Evolutionary conservation across 2,113 vertebrate genomes (phyloP).

Genomic region (Petrocephalus microphthalmus): DNA sequence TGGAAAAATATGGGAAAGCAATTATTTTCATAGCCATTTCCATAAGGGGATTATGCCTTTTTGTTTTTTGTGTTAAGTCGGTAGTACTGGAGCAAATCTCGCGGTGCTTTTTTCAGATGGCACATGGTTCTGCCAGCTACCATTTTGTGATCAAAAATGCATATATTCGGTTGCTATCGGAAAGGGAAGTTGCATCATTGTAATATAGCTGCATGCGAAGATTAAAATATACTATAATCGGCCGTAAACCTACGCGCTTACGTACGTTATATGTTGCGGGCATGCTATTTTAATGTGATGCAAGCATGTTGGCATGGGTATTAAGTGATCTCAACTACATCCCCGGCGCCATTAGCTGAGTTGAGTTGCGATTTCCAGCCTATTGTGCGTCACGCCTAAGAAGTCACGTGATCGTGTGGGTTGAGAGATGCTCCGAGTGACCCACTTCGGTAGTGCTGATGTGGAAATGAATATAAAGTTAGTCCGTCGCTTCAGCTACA

Average conservation of each 20-base stretch:
- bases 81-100: neutral
- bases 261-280: neutral
- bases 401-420: slow-evolving; percentile 13
- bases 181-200: neutral
- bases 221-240: neutral
- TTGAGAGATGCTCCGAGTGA: neutral
- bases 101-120: slow-evolving; percentile 3
- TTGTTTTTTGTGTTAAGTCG: neutral
- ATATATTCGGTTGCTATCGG: neutral
- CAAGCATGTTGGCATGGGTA: neutral
- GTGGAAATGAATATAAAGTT: neutral
- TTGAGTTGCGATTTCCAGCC: neutral
- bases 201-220: neutral
- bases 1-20: neutral
- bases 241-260: neutral
- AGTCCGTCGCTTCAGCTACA: neutral
- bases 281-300: neutral
- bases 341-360: slow-evolving; percentile 9
- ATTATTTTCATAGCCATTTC: neutral
- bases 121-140: slow-evolving; percentile 1
- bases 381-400: neutral
- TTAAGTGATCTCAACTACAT: neutral
- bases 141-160: slow-evolving; percentile 6
- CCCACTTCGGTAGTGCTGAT: slow-evolving; percentile 30
- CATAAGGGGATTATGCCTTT: neutral